A percentile compares a stretch with the other conserved stretches of the same genome.
phyloP scores from a whole-genome alignment of 2,113 vertebrate genomes.

The Nothoprocta perdicaria region DNA sequence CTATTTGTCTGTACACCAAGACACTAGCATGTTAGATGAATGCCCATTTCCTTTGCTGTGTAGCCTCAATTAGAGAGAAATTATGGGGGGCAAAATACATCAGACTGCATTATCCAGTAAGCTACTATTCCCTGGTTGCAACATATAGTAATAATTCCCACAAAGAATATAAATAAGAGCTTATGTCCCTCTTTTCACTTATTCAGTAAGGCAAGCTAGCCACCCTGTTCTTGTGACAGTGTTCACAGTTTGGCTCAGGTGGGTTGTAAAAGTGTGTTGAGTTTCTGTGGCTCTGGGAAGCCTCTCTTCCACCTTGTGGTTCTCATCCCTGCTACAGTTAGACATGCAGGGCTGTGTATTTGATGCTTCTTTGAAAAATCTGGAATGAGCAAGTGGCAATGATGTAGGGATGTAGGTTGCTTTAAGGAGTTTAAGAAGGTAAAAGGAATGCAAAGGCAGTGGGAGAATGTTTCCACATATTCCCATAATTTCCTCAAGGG shows the following conservation, averaged over 20 bases:
- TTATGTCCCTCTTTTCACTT: neutral
- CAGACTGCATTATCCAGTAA: neutral
- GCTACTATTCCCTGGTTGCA: neutral
- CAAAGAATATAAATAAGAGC: neutral
- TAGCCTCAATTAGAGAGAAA: neutral
- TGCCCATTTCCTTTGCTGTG: neutral
- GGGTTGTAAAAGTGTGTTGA: neutral
- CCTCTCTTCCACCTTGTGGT: neutral
- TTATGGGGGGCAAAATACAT: neutral
- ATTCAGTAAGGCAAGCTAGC: too few relatives aligned
- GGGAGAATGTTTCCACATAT: neutral
- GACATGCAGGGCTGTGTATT: neutral
- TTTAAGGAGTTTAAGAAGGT: neutral
- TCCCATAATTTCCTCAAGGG: neutral
- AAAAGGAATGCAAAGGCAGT: neutral
- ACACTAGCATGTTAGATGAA: neutral
- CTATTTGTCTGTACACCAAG: neutral
- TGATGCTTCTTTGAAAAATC: neutral
- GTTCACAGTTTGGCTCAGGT: neutral
- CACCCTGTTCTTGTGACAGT: neutral
- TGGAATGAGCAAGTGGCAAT: neutral
- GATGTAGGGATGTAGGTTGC: neutral
- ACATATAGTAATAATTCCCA: neutral
- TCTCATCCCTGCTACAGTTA: neutral
- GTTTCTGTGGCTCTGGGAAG: neutral